Percentiles rank a stretch among this genome's conserved stretches.
Evolutionary conservation across 2,113 vertebrate genomes (phyloP).

Genomic region (Perca flavescens): DNA sequence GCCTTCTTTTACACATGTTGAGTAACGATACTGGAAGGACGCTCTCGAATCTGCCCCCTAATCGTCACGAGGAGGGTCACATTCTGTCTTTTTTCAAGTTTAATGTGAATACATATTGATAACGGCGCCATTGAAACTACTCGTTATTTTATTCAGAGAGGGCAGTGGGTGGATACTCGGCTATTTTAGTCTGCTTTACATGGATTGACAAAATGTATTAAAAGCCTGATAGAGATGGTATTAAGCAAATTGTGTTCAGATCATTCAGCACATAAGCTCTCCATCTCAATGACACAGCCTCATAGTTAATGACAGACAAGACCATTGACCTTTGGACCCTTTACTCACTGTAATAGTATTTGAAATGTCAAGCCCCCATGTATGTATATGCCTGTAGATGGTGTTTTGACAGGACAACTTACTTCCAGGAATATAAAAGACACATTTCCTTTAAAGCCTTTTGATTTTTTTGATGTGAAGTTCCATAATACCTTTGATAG

Average conservation of each 20-base stretch:
- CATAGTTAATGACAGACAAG: constrained; percentile 58
- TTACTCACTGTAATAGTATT: constrained; percentile 58
- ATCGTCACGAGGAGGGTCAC: constrained; percentile 26
- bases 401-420: constrained; percentile 61
- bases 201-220: background rate
- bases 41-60: constrained; percentile 12
- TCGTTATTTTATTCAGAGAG: constrained; percentile 55
- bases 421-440: constrained; percentile 22
- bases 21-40: constrained; percentile 33
- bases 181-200: background rate
- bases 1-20: constrained; percentile 48
- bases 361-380: constrained; percentile 65
- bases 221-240: background rate
- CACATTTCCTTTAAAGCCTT: constrained; percentile 23
- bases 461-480: constrained; percentile 6
- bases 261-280: constrained; percentile 36
- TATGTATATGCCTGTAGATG: constrained; percentile 34
- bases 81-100: constrained; percentile 38
- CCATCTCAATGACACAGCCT: constrained; percentile 16
- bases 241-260: constrained; percentile 52
- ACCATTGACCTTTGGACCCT: constrained; percentile 71
- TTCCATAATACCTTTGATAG: background rate
- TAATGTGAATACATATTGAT: constrained; percentile 65
- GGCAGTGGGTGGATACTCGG: background rate
- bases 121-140: constrained; percentile 46